A percentile compares a stretch with the other conserved stretches of the same genome.
phyloP scores from a whole-genome alignment of 1,140 invertebrate species.

The Ostrea denselamellosa region DNA sequence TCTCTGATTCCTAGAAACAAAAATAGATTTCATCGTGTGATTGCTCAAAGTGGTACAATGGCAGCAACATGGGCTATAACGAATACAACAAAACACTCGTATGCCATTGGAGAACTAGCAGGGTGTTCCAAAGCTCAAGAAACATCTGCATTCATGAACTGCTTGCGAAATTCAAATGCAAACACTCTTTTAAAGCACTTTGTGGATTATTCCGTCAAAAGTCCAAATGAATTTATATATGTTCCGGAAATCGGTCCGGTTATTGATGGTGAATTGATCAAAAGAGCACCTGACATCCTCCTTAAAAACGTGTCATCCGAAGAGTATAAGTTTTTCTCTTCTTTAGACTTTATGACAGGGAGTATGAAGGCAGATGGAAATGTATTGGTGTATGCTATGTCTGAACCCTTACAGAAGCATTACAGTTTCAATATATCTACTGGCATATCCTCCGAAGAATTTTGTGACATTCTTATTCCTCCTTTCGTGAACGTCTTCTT shows the following conservation, averaged over 20 bases:
- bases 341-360: too few relatives aligned
- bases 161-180: constrained; percentile 36
- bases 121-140: neutral
- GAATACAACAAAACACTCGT: neutral
- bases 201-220: neutral
- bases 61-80: neutral
- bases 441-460: neutral
- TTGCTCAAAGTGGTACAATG: constrained; percentile 60
- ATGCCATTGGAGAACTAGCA: neutral
- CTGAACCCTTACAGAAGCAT: neutral
- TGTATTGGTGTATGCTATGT: too few relatives aligned
- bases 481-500: neutral
- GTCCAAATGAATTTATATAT: neutral
- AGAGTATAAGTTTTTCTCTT: too few relatives aligned
- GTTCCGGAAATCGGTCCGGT: too few relatives aligned
- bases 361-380: too few relatives aligned
- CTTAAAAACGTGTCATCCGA: too few relatives aligned
- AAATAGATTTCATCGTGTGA: constrained; percentile 9
- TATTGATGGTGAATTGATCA: neutral
- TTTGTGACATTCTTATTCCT: neutral
- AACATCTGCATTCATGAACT: neutral
- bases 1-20: constrained; percentile 61
- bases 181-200: constrained; percentile 11
- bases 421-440: neutral
- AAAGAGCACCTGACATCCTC: neutral